Conservation (phyloP, 2,888 invertebrate genomes). For the Lepidochrysops patricia region DNA sequence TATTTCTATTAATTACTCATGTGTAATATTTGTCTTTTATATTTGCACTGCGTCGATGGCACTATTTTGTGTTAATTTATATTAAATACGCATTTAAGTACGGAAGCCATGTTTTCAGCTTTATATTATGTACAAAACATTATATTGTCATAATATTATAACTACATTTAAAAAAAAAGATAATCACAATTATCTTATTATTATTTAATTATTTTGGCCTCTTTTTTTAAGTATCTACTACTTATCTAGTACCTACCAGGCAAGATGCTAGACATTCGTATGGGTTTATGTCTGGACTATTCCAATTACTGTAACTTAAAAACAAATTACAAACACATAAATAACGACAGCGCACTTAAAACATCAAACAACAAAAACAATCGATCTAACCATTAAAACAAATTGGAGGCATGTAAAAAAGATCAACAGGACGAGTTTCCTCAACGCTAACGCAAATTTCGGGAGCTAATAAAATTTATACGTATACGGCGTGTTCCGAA, state of each 20-base stretch:
- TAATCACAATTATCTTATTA: no score
- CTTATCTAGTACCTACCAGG: no score
- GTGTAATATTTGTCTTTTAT: background rate
- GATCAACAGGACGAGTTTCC: constrained; percentile 1
- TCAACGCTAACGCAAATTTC: background rate
- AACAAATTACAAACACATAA: background rate
- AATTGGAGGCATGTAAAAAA: background rate
- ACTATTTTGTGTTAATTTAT: background rate
- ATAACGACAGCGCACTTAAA: background rate
- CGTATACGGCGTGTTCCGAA: background rate
- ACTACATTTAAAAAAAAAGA: no score
- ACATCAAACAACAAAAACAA: background rate
- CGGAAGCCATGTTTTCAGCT: background rate
- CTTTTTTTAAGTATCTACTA: no score
- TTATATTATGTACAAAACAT: no score
- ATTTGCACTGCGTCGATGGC: background rate
- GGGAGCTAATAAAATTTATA: background rate
- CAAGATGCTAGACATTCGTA: no score
- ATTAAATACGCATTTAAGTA: background rate
- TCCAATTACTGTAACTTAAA: no score
- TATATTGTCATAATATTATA: no score
- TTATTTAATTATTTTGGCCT: no score
- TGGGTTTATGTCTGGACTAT: no score
- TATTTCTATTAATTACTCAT: background rate
- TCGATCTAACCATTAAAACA: background rate